Base-by-base conservation (phyloP, 2,113 vertebrate genomes). In the Amia ocellicauda region DNA sequence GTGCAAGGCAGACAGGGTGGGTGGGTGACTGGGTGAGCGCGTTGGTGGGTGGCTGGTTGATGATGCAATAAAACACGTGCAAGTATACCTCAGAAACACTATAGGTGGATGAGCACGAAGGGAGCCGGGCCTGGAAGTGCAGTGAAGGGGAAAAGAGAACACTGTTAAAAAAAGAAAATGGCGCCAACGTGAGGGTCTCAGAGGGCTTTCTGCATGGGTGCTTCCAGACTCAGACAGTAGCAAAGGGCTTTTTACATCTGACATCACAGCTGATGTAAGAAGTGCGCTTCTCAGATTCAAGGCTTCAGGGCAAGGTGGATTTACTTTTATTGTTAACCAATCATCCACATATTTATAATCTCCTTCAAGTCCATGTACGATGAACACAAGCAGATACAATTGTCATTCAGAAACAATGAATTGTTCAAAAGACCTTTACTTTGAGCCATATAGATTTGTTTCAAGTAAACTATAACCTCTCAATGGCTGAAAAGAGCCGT, bases 21-120 rank as follows among this genome's bases (percentile, higher is more conserved):
- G 67, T 67, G 45, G 45, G 83, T 84, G 82, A 79, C 81, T 45
- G 73, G 84, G 84, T 75, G 76, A 85, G 83, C 78, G 74, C 20
- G 74, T 82, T 73, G 77, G 83, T 70, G 80, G 74, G 78, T 83
- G 85, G 83, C 28, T 53, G 47, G 23, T 26, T 22, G 36, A 52
- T 17, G 52, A 72, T 78, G 81, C 71, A 71, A 76, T 71, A 88
- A 86, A 92, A 92, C 82, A 85, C 92, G 91, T 96, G 95, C 95
- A 95, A 92, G 84, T 96, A 90, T 99, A 99, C 95, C 96, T 98
- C 97, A 87, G 95, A 95, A 93, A 98, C 94, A 95, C 95, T 98
- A 97, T 96, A 94, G 92, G 96, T 98, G 88, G 97, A 98, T 93
- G 94, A 98, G 88, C 94, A 98, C 93, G 96, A 98, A 89, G 96